phyloP scores from a whole-genome alignment of 2,888 invertebrate genomes.

The Choreutis nemorana region DNA sequence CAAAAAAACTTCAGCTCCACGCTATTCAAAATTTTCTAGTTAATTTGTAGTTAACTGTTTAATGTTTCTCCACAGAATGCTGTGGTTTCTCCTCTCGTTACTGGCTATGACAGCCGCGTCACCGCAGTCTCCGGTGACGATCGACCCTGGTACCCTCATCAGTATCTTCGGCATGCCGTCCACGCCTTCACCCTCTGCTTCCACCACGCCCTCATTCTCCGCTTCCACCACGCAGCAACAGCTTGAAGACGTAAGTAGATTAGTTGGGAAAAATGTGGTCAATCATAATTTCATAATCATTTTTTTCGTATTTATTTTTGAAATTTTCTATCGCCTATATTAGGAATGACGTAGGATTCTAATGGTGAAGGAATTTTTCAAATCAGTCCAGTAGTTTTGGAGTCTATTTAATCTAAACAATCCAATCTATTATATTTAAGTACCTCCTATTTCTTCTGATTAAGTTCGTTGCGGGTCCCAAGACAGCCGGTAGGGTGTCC shows the following conservation, averaged over 20 bases:
- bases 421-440: too few relatives aligned
- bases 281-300: not conserved
- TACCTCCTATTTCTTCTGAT: too few relatives aligned
- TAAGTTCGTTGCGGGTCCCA: too few relatives aligned
- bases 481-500: too few relatives aligned
- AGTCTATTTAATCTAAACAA: too few relatives aligned
- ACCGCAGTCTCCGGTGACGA: slow-evolving; percentile 13
- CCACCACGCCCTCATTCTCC: slow-evolving; percentile 5
- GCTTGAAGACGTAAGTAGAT: slow-evolving; percentile 26
- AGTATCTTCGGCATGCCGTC: slow-evolving; percentile 26
- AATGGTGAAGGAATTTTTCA: too few relatives aligned
- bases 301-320: not conserved
- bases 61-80: slow-evolving; percentile 16
- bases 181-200: slow-evolving; percentile 7
- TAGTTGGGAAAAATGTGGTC: too few relatives aligned
- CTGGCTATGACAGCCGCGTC: slow-evolving; percentile 11
- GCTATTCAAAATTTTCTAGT: too few relatives aligned
- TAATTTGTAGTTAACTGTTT: too few relatives aligned
- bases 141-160: slow-evolving; percentile 16
- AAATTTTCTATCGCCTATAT: not conserved
- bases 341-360: too few relatives aligned
- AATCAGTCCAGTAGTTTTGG: too few relatives aligned
- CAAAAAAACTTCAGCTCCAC: too few relatives aligned
- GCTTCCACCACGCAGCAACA: slow-evolving; percentile 6
- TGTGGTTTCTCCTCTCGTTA: slow-evolving; percentile 11